A percentile compares a stretch with the other conserved stretches of the same genome.
These are phyloP conservation scores for Drosophila fuyamai DNA, from an alignment of 1,140 invertebrate species.

Conservation along the genomic window DNA sequence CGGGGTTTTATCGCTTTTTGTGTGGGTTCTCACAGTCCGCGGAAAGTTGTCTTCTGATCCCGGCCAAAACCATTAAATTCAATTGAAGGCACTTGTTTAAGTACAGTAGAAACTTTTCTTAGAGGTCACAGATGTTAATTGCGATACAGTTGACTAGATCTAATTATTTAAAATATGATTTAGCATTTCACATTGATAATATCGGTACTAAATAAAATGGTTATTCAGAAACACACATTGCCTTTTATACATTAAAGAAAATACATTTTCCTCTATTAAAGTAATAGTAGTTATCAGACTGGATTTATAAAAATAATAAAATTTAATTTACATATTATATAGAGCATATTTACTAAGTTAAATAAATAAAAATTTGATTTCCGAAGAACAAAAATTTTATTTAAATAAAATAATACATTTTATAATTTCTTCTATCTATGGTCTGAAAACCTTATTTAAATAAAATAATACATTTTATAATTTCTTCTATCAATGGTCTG, in stretches of 20 bases:
- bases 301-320: no score
- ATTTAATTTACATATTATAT: no score
- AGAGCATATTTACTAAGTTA: no score
- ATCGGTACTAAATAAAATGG: no score
- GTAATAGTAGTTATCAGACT: no score
- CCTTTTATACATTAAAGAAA: no score
- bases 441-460: background rate
- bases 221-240: no score
- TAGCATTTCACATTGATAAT: no score
- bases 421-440: background rate
- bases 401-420: background rate
- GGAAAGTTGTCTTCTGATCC: conserved; percentile 32
- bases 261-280: no score
- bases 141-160: background rate
- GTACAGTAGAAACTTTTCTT: conserved; percentile 15
- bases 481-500: background rate
- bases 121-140: background rate
- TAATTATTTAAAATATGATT: no score
- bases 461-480: background rate
- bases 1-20: conserved; percentile 16
- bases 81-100: conserved; percentile 31
- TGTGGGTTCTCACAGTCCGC: conserved; percentile 49
- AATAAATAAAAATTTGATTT: no score
- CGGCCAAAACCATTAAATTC: conserved; percentile 27
- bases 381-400: no score